These are phyloP conservation scores for Turritopsis dohrnii DNA, from an alignment of 30 jellyfish, hydroid and myxozoan genomes.

Conservation along the genomic window DNA sequence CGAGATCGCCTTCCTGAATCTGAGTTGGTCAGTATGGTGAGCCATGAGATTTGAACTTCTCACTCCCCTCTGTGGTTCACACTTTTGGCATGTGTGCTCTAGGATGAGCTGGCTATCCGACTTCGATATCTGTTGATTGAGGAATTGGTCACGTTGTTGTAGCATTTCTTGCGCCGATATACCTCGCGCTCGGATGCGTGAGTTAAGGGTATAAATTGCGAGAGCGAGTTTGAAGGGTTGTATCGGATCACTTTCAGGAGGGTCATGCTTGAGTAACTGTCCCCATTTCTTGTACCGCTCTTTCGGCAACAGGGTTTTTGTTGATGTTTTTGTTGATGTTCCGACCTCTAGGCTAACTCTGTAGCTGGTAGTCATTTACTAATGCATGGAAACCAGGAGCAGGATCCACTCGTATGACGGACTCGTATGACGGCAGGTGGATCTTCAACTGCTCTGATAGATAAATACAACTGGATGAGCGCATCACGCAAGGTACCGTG, in stretches of 20 bases:
- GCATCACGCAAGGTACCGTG: conserved; percentile 29
- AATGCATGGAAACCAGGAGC: conserved; percentile 14
- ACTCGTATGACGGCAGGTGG: conserved; percentile 26
- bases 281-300: conserved; percentile 38
- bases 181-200: conserved; percentile 33
- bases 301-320: conserved; percentile 43
- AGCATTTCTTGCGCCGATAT: conserved; percentile 30
- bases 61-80: not conserved
- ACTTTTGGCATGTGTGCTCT: not conserved
- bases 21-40: not conserved
- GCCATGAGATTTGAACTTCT: not conserved
- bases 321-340: conserved; percentile 19
- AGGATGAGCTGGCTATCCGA: conserved; percentile 13
- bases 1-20: not conserved
- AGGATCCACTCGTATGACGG: too few species aligned
- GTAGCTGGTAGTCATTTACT: not conserved
- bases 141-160: conserved; percentile 43
- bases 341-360: conserved; percentile 31
- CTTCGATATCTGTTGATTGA: conserved; percentile 6
- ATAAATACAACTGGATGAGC: conserved; percentile 4
- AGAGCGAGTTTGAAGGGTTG: conserved; percentile 22
- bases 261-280: conserved; percentile 28
- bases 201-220: conserved; percentile 27
- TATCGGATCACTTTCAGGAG: conserved; percentile 8
- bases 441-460: conserved; percentile 13